Evolutionary conservation across 1,140 invertebrate genomes (phyloP), one percentile per base, ranked within the genome.

Genomic region (Cylas formicarius): DNA sequence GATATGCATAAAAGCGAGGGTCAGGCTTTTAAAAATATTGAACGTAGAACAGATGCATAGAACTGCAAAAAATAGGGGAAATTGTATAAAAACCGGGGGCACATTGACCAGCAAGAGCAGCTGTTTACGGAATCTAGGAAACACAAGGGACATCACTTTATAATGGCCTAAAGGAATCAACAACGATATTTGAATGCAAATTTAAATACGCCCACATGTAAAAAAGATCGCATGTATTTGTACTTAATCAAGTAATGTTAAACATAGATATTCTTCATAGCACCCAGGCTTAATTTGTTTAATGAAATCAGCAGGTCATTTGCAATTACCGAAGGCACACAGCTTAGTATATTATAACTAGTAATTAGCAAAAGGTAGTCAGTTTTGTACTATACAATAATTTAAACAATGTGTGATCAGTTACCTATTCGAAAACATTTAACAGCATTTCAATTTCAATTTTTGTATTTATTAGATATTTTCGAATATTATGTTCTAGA

Each of bases 261-360:
- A n/a, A 57, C 48, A 57, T 47, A 60, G 55, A 58, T 61, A 61
- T 55, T 56, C 57, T 58, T 58, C 44, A 51, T 62, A 61, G 58
- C 58, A 62, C 58, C 56, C 57, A 61, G 57, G 57, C 58, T 58
- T 50, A 59, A 57, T 53, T 61, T 62, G 50, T 35, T 54, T 53
- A 57, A 57, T 56, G 56, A 55, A 64, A 55, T 60, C 33, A 61
- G 62, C 62, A 63, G 62, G 56, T 63, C 60, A 63, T 64, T 65
- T 64, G 61, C 61, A 65, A 64, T 65, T 65, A 63, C 61, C 60
- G 55, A 65, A 65, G 63, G 63, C 63, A 65, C 61, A 65, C 63
- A 65, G 63, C 63, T 56, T 63, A 60, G 53, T 55, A 53, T 57
- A 57, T 62, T 65, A 63, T 57, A 63, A 62, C 60, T 63, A 65